Evolutionary conservation across 1,140 invertebrate genomes (phyloP), one percentile per base, ranked within the genome.

Genomic region (Hycleus phaleratus): DNA sequence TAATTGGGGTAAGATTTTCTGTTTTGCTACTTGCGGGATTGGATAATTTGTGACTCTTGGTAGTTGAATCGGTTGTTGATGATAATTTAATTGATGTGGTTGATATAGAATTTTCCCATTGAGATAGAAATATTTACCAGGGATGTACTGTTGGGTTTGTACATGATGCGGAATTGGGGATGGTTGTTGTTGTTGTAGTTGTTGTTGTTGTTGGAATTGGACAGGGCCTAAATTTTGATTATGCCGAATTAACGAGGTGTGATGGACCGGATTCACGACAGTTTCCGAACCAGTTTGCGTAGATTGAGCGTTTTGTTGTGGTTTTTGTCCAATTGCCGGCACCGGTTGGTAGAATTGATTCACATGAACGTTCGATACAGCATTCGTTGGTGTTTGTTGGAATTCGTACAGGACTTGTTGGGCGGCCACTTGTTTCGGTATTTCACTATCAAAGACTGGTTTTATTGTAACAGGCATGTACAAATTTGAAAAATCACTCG

Each of bases 401-500:
- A 64, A 67, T 46, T 68, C 65, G 55, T 68, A 67, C 1, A 68
- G 58, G 12, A 68, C 61, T 60, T 68, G 67, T 49, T 67, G 64
- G 26, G 63, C 61, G 12, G 67, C 60, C n/a, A 67, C 63, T 58
- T 67, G 58, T 40, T 66, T 60, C 40, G 64, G 59, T 39, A 60
- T 53, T 54, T 62, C 61, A 38, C 60, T 46, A 12, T 61, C 60
- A 42, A 64, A 61, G 32, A 60, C 59, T 38, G 56, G 26, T 49
- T 39, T 50, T 4, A 52, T 12, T 1, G 58, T 42, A 32, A 55
- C 25, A 49, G 47, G 47, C 42, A 39, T 7, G 47, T 56, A 38
- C 51, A 49, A 39, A 18, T 44, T 10, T 46, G 43, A 26, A 26
- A 58, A 24, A 38, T 46, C 25, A 43, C 46, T 43, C 12, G 47